phyloP scores from a whole-genome alignment of 2,888 invertebrate genomes.

The Eristalis intricaria region DNA sequence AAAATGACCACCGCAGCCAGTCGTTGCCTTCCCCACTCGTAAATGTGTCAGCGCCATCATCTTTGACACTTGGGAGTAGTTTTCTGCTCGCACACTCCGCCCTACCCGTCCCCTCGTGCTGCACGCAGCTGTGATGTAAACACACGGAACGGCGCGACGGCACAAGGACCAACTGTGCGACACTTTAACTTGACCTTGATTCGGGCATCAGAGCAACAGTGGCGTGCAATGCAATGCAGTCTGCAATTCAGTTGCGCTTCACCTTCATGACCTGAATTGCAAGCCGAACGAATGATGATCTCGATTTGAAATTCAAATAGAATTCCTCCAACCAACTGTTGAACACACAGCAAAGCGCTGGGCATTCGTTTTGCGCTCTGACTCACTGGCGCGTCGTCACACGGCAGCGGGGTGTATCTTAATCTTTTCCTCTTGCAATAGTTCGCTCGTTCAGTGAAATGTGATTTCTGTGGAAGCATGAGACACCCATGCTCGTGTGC shows the following conservation, averaged over 20 bases:
- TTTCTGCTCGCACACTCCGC: neutral
- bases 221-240: neutral
- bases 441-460: neutral
- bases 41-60: neutral
- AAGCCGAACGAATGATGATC: neutral
- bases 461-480: neutral
- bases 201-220: neutral
- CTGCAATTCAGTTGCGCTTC: conserved; percentile 10
- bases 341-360: neutral
- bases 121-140: neutral
- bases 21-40: no score
- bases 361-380: neutral
- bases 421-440: neutral
- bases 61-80: neutral
- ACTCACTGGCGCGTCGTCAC: neutral
- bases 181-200: neutral
- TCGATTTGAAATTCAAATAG: neutral
- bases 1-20: neutral
- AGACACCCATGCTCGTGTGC: neutral
- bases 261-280: conserved; percentile 19
- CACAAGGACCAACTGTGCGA: neutral
- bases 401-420: neutral
- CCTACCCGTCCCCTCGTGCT: neutral
- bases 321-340: conserved; percentile 20
- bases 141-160: neutral